These are phyloP conservation scores for Phylloscopus collybita DNA, from an alignment of 2,797 vertebrate species.

Conservation along the genomic window DNA sequence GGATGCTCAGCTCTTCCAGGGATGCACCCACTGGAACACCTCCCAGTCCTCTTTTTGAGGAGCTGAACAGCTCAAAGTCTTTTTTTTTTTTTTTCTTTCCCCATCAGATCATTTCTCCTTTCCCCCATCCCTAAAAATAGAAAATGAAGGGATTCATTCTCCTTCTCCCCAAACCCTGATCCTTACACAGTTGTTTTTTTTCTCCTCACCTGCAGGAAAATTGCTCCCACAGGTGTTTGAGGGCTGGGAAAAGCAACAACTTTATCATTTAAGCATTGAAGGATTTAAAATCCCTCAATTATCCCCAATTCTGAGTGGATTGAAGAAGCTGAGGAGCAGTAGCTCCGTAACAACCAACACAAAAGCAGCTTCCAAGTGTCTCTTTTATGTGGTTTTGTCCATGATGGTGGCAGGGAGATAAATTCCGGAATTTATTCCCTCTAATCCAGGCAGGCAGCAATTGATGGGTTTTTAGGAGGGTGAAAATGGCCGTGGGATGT, in stretches of 20 bases:
- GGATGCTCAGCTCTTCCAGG: neutral
- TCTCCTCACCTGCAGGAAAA: neutral
- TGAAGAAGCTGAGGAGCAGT: neutral
- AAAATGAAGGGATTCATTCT: neutral
- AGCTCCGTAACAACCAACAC: neutral
- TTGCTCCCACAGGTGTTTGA: neutral
- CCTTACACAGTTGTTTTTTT: neutral
- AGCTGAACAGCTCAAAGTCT: neutral
- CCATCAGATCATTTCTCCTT: neutral
- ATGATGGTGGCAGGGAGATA: slow-evolving; percentile 3
- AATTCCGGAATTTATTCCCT: slow-evolving; percentile 35
- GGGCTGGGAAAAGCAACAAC: neutral
- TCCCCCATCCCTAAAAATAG: neutral
- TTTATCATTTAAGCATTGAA: neutral
- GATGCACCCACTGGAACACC: neutral
- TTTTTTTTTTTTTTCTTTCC: neutral
- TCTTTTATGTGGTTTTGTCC: slow-evolving; percentile 33
- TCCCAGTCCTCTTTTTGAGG: neutral
- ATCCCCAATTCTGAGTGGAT: neutral
- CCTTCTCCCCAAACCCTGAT: neutral
- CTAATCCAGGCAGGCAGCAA: slow-evolving; percentile 20
- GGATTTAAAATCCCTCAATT: neutral
- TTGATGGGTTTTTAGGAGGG: slow-evolving; percentile 38
- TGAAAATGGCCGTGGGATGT: slow-evolving; percentile 17
- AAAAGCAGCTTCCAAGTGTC: slow-evolving; percentile 17